Conservation (phyloP, 2,113 vertebrate species). For the Archilochus colubris region DNA sequence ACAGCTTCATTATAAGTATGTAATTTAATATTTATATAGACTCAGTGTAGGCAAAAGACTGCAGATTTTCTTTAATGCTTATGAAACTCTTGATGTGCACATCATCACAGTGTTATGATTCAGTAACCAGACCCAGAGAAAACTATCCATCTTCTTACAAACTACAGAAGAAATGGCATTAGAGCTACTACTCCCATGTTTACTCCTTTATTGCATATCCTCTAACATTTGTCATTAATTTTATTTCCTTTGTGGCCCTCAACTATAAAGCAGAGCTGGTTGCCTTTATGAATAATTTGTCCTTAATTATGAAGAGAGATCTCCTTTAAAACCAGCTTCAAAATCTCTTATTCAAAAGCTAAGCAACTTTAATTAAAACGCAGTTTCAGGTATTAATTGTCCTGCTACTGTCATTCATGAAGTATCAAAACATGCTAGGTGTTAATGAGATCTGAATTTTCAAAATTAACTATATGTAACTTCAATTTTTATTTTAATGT, state of each 20-base stretch:
- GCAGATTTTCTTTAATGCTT: neutral
- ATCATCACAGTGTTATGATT: neutral
- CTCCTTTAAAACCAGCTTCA: neutral
- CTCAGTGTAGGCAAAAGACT: neutral
- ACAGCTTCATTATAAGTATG: neutral
- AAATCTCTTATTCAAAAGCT: neutral
- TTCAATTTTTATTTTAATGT: neutral
- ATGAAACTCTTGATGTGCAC: neutral
- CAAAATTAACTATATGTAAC: neutral
- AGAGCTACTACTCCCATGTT: neutral
- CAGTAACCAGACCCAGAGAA: neutral
- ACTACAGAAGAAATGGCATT: neutral
- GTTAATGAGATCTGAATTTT: neutral
- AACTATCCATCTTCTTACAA: neutral
- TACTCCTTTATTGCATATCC: neutral
- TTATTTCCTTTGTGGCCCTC: neutral
- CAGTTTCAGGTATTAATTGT: neutral
- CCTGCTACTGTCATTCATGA: neutral
- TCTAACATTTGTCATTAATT: neutral
- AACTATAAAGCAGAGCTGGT: neutral
- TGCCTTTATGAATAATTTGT: neutral
- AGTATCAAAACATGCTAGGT: neutral
- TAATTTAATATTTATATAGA: neutral
- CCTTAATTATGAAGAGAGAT: neutral
- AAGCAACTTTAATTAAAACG: neutral